Evolutionary conservation across 2,113 vertebrate species (phyloP).

Genomic region (Diphyllodes magnificus): DNA sequence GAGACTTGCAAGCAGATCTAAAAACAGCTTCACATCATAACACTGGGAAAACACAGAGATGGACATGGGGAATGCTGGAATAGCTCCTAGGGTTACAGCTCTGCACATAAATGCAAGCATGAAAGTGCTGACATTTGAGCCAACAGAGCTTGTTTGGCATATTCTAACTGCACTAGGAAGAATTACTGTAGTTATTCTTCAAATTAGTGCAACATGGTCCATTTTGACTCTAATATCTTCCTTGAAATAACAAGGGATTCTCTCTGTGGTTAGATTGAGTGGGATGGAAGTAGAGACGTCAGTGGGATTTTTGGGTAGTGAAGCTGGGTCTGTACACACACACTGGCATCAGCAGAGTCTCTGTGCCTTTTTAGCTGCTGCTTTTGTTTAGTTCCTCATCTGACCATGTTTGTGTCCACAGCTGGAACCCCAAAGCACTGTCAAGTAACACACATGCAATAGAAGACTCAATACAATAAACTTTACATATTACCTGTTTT

Average conservation of each 20-base stretch:
- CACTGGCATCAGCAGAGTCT: neutral
- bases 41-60: neutral
- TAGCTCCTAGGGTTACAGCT: neutral
- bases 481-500: neutral
- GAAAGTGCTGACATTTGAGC: neutral
- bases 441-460: neutral
- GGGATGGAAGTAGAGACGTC: neutral
- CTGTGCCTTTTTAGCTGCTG: neutral
- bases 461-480: neutral
- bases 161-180: neutral
- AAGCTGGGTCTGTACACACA: neutral
- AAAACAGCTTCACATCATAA: neutral
- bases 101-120: neutral
- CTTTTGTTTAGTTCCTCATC: neutral
- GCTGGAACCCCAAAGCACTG: neutral
- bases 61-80: neutral
- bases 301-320: neutral
- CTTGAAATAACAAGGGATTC: neutral
- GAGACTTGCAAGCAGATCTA: neutral
- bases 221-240: neutral
- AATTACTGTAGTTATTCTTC: neutral
- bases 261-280: neutral
- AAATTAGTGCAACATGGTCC: neutral
- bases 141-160: neutral
- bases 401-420: neutral